Evolutionary conservation across 1,140 invertebrate species (phyloP).

Genomic region (Lutraria rhynchaena): DNA sequence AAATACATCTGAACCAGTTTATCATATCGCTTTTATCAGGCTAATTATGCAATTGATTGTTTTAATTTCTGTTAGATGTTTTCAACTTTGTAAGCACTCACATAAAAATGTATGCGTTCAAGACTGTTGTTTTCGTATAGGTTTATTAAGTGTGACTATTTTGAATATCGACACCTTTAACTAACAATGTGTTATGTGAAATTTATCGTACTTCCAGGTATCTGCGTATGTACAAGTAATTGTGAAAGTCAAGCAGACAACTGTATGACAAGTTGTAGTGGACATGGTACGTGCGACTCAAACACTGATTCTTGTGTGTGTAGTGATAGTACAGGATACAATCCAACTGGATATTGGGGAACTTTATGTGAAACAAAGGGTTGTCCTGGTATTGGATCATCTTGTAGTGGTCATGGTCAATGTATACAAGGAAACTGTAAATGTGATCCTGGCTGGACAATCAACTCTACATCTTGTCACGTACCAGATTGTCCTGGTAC

Average conservation of each 20-base stretch:
- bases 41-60: too few relatives aligned
- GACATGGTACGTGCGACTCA: conserved; percentile 58
- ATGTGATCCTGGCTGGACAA: conserved; percentile 64
- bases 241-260: conserved; percentile 56
- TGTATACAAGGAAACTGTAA: conserved; percentile 59
- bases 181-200: too few relatives aligned
- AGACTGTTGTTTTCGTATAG: too few relatives aligned
- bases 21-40: too few relatives aligned
- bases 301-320: conserved; percentile 54
- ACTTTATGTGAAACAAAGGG: conserved; percentile 49
- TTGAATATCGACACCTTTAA: too few relatives aligned
- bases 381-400: conserved; percentile 47
- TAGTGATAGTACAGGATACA: conserved; percentile 36
- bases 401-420: conserved; percentile 60
- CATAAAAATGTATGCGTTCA: too few relatives aligned
- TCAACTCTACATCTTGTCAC: conserved; percentile 66
- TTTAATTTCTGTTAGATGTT: too few relatives aligned
- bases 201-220: too few relatives aligned
- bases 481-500: conserved; percentile 72
- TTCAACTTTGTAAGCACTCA: too few relatives aligned
- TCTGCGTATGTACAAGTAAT: conserved; percentile 53
- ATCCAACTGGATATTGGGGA: conserved; percentile 55
- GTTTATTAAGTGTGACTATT: too few relatives aligned
- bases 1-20: too few relatives aligned
- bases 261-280: conserved; percentile 55